Evolutionary conservation across 2,113 vertebrate species (phyloP).

Genomic region (Trogon surrucura): DNA sequence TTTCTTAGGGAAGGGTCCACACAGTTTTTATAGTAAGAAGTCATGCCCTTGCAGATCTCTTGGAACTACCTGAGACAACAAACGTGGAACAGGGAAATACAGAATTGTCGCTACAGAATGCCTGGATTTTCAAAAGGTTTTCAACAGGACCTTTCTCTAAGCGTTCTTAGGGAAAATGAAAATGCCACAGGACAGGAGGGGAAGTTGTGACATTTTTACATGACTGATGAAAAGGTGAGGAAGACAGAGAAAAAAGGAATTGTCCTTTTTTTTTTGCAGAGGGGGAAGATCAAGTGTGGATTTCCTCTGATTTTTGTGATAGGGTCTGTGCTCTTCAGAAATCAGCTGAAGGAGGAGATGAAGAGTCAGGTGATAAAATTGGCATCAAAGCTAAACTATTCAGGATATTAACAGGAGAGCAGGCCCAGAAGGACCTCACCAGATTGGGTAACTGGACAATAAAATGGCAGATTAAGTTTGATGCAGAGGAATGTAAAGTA

Average conservation of each 20-base stretch:
- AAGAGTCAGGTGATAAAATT: background rate
- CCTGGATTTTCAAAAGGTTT: background rate
- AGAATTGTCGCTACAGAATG: background rate
- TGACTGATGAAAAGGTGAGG: background rate
- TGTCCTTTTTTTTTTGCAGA: background rate
- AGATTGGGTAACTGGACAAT: background rate
- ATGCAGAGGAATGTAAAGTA: background rate
- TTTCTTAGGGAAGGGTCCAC: background rate
- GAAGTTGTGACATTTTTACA: background rate
- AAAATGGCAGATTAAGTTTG: background rate
- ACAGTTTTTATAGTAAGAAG: background rate
- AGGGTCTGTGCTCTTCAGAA: background rate
- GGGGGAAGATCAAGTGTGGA: background rate
- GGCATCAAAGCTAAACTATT: background rate
- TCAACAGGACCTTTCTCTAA: background rate
- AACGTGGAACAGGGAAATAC: background rate
- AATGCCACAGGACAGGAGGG: background rate
- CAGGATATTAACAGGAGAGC: background rate
- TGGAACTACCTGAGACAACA: background rate
- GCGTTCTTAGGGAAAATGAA: background rate
- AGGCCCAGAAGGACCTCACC: background rate
- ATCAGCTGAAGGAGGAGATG: background rate
- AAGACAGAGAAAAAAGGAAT: background rate
- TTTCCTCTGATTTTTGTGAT: background rate
- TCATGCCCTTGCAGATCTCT: background rate